These are phyloP conservation scores for Ophion costatus DNA, from an alignment of 2,888 invertebrate genomes.

Conservation along the genomic window DNA sequence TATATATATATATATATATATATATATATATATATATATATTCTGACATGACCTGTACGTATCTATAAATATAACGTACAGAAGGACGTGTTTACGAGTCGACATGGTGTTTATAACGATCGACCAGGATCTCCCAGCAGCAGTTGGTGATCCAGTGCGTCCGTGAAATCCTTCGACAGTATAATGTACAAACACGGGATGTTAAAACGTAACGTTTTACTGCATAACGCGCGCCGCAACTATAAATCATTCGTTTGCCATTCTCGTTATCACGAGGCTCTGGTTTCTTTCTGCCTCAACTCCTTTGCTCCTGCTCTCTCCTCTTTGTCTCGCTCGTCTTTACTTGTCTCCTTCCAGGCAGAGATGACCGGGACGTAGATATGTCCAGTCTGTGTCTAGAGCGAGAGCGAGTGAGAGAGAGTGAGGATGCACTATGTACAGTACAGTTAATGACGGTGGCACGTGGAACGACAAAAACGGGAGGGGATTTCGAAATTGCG, in stretches of 20 bases:
- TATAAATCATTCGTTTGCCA: slow-evolving; percentile 40
- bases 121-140: slow-evolving; percentile 47
- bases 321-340: neutral
- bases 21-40: neutral
- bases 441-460: too few species aligned
- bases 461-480: neutral
- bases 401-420: too few species aligned
- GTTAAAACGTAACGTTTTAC: slow-evolving; percentile 28
- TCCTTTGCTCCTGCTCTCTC: neutral
- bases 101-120: slow-evolving; percentile 17
- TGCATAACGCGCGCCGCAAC: slow-evolving; percentile 24
- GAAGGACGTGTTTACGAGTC: slow-evolving; percentile 54
- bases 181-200: slow-evolving; percentile 15
- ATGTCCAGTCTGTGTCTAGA: neutral
- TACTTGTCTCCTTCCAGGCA: too few species aligned
- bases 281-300: neutral
- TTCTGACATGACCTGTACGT: slow-evolving; percentile 3
- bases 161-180: slow-evolving; percentile 53
- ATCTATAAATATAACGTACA: slow-evolving; percentile 50
- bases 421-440: too few species aligned
- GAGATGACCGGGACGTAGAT: neutral
- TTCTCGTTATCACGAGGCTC: slow-evolving; percentile 1
- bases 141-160: slow-evolving; percentile 22
- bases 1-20: neutral
- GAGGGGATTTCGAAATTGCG: slow-evolving; percentile 32